Conservation (phyloP, 1,140 invertebrate species). For the Diachasmimorpha longicaudata region DNA sequence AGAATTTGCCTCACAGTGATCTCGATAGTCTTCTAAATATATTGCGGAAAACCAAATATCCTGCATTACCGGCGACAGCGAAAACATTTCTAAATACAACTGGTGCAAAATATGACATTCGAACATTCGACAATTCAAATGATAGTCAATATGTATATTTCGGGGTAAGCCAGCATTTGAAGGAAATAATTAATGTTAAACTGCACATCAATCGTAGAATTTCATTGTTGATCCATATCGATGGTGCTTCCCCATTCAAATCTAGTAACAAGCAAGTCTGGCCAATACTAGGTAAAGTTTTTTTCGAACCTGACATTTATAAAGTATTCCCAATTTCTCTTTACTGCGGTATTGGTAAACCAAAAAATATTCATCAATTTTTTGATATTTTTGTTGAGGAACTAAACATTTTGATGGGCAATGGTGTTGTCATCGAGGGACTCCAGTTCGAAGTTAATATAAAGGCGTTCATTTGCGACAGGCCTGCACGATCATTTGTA, state of each 20-base stretch:
- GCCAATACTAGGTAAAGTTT: conserved; percentile 26
- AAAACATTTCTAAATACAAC: conserved; percentile 25
- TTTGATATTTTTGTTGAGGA: conserved; percentile 13
- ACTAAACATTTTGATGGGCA: conserved; percentile 12
- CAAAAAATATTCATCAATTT: conserved; percentile 14
- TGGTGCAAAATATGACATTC: conserved; percentile 14
- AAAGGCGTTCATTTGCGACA: conserved; percentile 24
- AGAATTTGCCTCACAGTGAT: conserved; percentile 10
- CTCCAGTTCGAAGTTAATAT: conserved; percentile 4
- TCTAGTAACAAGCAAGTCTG: conserved; percentile 19
- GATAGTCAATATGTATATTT: conserved; percentile 17
- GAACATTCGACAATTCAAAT: conserved; percentile 1
- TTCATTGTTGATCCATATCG: conserved; percentile 20
- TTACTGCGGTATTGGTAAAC: conserved; percentile 21
- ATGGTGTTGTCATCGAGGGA: conserved; percentile 12
- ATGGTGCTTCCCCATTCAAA: conserved; percentile 15
- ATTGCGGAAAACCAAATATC: conserved; percentile 9
- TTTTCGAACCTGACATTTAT: conserved; percentile 15
- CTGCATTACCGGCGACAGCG: conserved; percentile 13
- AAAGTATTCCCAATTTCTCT: conserved; percentile 16
- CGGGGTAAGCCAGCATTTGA: conserved; percentile 7
- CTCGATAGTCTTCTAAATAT: conserved; percentile 18
- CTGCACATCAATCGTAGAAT: conserved; percentile 11
- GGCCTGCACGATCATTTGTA: conserved; percentile 17
- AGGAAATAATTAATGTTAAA: conserved; percentile 13